Evolutionary conservation across 2,113 vertebrate genomes (phyloP).

Genomic region (Melanerpes formicivorus): DNA sequence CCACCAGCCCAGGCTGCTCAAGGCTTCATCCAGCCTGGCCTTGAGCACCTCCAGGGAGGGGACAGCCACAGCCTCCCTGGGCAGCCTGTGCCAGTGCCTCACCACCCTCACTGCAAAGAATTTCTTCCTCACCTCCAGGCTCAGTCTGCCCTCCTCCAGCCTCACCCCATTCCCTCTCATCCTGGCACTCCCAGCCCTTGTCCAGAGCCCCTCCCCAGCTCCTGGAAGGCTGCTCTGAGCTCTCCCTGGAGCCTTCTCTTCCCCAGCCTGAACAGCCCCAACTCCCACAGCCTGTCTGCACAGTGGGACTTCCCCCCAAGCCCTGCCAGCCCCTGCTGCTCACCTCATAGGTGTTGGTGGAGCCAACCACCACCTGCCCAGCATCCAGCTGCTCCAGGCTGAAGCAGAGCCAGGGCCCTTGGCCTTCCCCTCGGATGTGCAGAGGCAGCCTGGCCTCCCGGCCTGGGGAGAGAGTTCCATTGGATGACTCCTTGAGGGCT

Average conservation of each 20-base stretch:
- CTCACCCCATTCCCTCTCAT: too few species aligned
- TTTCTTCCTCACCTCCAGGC: too few species aligned
- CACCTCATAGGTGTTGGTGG: conserved; percentile 82
- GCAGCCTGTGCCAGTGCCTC: too few species aligned
- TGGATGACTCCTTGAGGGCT: not conserved
- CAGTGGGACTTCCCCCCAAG: not conserved
- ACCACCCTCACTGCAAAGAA: too few species aligned
- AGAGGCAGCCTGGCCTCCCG: conserved; percentile 82
- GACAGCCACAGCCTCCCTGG: not conserved
- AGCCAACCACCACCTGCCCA: conserved; percentile 79
- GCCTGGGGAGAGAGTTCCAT: conserved; percentile 70
- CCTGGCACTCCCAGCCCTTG: too few species aligned
- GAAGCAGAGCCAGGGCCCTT: conserved; percentile 81
- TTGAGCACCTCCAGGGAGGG: not conserved
- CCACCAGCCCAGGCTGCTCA: too few species aligned
- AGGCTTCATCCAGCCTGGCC: too few species aligned
- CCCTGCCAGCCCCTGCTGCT: not conserved
- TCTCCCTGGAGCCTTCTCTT: not conserved
- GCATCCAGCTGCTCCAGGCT: conserved; percentile 78
- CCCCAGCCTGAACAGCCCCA: not conserved
- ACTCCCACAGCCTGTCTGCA: too few species aligned
- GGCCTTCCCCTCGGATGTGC: conserved; percentile 80
- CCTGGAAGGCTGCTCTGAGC: too few species aligned
- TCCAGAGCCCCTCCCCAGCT: too few species aligned
- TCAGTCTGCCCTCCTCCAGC: too few species aligned